Evolutionary conservation across 2,888 invertebrate species (phyloP).

Genomic region (Listrodromus nycthemerus): DNA sequence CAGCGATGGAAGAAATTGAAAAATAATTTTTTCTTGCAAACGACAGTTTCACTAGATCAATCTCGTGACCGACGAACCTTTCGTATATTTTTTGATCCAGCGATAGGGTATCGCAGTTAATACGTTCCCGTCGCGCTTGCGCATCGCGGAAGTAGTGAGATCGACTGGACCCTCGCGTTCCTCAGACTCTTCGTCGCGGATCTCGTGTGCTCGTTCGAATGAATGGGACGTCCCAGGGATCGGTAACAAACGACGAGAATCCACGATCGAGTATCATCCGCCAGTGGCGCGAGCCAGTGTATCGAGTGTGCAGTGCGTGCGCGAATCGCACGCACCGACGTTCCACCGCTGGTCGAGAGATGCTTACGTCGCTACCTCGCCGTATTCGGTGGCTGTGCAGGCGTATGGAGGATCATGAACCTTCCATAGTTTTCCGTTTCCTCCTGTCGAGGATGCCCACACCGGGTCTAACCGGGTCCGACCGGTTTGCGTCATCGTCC

Average conservation of each 20-base stretch:
- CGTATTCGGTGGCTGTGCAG: conserved; percentile 59
- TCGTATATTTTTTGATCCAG: conserved; percentile 16
- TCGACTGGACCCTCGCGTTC: conserved; percentile 6
- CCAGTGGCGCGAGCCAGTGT: conserved; percentile 12
- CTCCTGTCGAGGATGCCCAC: conserved; percentile 30
- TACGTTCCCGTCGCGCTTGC: conserved; percentile 3
- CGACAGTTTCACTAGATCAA: conserved; percentile 3
- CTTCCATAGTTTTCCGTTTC: conserved; percentile 23
- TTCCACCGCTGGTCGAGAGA: conserved; percentile 24
- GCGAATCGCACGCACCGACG: conserved; percentile 49
- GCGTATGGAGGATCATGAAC: conserved; percentile 52
- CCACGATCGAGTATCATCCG: conserved; percentile 30
- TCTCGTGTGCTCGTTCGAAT: conserved; percentile 51
- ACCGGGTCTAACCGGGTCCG: conserved; percentile 58
- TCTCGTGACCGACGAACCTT: neutral
- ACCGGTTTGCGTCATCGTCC: conserved; percentile 67
- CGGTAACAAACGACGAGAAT: conserved; percentile 60
- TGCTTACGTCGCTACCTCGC: conserved; percentile 39
- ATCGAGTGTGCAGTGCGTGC: conserved; percentile 49
- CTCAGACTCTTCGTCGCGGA: conserved; percentile 5
- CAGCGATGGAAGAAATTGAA: neutral
- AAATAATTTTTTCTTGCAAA: neutral
- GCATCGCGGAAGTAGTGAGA: conserved; percentile 51
- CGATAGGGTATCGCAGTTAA: conserved; percentile 5
- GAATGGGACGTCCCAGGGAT: conserved; percentile 58